These are phyloP conservation scores for Molothrus ater DNA, from an alignment of 2,797 vertebrate genomes.

Conservation along the genomic window DNA sequence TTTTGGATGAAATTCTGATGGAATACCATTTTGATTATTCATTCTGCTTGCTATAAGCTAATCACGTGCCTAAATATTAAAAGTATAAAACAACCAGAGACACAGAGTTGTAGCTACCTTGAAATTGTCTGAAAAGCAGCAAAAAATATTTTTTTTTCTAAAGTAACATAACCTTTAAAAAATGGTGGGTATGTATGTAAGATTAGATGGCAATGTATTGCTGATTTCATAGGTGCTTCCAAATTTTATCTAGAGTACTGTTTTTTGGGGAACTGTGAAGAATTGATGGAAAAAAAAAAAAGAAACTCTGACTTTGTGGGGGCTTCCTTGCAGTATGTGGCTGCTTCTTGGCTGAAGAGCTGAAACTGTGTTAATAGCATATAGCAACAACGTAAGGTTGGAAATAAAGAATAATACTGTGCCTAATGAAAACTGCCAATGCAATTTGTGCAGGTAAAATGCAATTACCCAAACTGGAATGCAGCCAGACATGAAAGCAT, in stretches of 20 bases:
- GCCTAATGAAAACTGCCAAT: slow-evolving; percentile 28
- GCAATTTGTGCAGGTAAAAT: slow-evolving; percentile 26
- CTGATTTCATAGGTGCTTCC: background rate
- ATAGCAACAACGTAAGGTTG: background rate
- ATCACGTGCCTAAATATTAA: background rate
- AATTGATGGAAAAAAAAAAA: background rate
- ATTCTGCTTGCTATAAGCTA: background rate
- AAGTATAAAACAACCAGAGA: background rate
- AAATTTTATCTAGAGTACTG: background rate
- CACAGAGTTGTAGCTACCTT: background rate
- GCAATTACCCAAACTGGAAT: slow-evolving; percentile 2
- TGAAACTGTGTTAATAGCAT: background rate
- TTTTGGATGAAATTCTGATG: background rate
- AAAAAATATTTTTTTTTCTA: background rate
- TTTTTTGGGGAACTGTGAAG: background rate
- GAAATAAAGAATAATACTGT: slow-evolving; percentile 23
- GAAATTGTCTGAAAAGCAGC: background rate
- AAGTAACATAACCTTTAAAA: background rate
- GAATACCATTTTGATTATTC: background rate
- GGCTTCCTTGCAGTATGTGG: background rate
- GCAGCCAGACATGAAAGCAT: background rate
- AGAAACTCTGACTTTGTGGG: background rate
- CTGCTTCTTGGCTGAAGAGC: background rate
- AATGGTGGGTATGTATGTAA: accelerated
- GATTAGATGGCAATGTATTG: background rate